Evolutionary conservation across 2,888 invertebrate species (phyloP), one percentile per base, ranked within the genome.

Genomic region (Xestia c-nigrum): DNA sequence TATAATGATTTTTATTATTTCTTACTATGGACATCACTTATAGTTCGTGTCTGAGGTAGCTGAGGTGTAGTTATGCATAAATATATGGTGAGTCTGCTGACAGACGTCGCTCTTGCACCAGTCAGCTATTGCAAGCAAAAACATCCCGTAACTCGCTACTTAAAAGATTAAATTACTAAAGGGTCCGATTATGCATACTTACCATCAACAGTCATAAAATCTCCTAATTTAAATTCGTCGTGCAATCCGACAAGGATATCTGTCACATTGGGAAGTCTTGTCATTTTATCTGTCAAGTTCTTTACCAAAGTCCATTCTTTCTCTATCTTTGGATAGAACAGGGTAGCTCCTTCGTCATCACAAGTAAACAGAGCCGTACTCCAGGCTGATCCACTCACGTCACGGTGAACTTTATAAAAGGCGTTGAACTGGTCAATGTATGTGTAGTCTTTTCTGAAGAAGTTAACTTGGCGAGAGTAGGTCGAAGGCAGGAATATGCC

Each of bases 151-250:
- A 7, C 9, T 38, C 59, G 3, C 31, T 31, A 14, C 24, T 19
- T 3, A 19, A 6, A 47, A 47, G 14, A 14, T 40, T 6, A 40
- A 40, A 7, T 40, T 5, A 0, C 40, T 9, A 21, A 52, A 31
- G 16, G 31, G 4, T 61, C 31, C 19, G 55, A 2, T 52, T 7
- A 0, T 55, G 16, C 21, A 50, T 31, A 19, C 87, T 84, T 87
- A 93, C 94, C 93, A 66, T 93, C 91, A 68, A 91, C 82, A 19
- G 92, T 92, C 1, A 93, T 83, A 61, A 90, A 92, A 55, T 93
- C 89, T 50, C 91, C 91, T 7, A 90, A 38, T 3, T 87, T 83
- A 67, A 89, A 90, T 61, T 91, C 89, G 63, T 93, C 90, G 46
- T 91, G 91, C 14, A 91, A 84, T 0, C 92, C 93, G 5, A 93